A percentile compares a stretch with the other conserved stretches of the same genome.
These are phyloP conservation scores for Theocolax elegans DNA, from an alignment of 1,140 invertebrate species.

Conservation along the genomic window DNA sequence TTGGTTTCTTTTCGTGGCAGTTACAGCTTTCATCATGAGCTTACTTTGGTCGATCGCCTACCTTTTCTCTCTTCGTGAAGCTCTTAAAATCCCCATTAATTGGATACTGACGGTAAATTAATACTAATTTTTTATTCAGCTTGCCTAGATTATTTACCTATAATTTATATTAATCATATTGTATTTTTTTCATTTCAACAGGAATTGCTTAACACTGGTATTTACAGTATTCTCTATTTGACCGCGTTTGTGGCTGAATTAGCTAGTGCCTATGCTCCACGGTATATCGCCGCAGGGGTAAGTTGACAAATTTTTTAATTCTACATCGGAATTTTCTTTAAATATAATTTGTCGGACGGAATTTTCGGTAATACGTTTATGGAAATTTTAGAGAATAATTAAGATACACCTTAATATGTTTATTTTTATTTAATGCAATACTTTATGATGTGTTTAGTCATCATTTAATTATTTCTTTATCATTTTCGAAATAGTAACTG, in stretches of 20 bases:
- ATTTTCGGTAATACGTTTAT: too few species aligned
- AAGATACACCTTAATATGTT: too few species aligned
- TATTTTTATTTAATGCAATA: too few species aligned
- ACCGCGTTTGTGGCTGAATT: constrained; percentile 85
- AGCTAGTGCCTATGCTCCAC: constrained; percentile 66
- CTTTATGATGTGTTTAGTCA: too few species aligned
- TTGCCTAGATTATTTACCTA: too few species aligned
- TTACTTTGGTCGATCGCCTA: constrained; percentile 85
- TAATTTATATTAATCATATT: too few species aligned
- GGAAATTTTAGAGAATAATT: too few species aligned
- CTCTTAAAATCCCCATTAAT: constrained; percentile 81
- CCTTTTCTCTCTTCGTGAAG: constrained; percentile 81
- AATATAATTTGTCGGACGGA: too few species aligned
- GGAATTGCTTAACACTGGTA: constrained; percentile 82
- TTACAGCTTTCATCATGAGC: constrained; percentile 82
- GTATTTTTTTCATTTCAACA: constrained; percentile 64
- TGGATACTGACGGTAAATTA: constrained; percentile 84
- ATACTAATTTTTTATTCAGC: constrained; percentile 12
- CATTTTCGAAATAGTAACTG: too few species aligned
- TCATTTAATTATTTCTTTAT: too few species aligned
- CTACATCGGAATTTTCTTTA: too few species aligned
- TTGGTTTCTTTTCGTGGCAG: constrained; percentile 87
- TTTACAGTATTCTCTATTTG: constrained; percentile 78
- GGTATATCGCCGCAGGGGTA: constrained; percentile 81
- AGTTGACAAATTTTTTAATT: too few species aligned